A percentile compares a stretch with the other conserved stretches of the same genome.
phyloP scores from a whole-genome alignment of 1,140 invertebrate species.

The Centruroides vittatus region DNA sequence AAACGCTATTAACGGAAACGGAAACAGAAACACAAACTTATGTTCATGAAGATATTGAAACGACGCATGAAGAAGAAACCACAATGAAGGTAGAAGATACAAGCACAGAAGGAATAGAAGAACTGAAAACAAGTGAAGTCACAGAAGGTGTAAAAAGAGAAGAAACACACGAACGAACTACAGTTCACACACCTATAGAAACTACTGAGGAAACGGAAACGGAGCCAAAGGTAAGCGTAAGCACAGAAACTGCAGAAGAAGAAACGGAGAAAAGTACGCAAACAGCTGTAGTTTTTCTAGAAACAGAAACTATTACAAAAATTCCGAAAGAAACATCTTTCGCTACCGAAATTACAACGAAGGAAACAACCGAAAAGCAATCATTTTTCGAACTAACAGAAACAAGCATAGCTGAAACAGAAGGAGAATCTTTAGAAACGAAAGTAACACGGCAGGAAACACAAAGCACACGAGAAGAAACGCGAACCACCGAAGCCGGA shows the following conservation, averaged over 20 bases:
- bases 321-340: constrained; percentile 11
- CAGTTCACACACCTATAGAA: too few species aligned
- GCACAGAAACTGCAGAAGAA: not conserved
- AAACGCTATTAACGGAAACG: too few species aligned
- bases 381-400: not conserved
- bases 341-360: constrained; percentile 8
- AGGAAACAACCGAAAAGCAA: constrained; percentile 1
- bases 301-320: constrained; percentile 20
- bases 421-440: constrained; percentile 1
- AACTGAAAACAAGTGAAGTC: too few species aligned
- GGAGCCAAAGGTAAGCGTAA: not conserved
- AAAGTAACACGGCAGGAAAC: too few species aligned
- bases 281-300: not conserved
- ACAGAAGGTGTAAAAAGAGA: too few species aligned
- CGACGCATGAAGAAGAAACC: too few species aligned
- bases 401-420: constrained; percentile 2
- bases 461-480: not conserved
- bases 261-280: not conserved
- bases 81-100: too few species aligned
- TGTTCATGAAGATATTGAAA: too few species aligned
- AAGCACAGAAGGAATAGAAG: too few species aligned
- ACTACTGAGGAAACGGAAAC: not conserved
- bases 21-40: too few species aligned
- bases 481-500: not conserved
- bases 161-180: too few species aligned